Conservation (phyloP, 1,140 invertebrate species). For the Trichomalopsis sarcophagae region DNA sequence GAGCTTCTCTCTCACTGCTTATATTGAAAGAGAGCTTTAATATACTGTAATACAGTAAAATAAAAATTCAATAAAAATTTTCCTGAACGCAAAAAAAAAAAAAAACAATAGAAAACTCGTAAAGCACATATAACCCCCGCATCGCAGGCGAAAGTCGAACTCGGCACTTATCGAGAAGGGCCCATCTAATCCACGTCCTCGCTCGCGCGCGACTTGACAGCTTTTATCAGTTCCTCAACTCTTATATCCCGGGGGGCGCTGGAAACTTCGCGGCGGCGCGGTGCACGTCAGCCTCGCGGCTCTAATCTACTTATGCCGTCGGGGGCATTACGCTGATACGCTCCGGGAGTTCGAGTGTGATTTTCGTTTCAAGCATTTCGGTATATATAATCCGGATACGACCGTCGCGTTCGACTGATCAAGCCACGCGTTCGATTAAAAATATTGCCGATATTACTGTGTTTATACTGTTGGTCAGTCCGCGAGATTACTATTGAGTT, state of each 20-base stretch:
- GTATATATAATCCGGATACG: background rate
- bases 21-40: too few relatives aligned
- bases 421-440: background rate
- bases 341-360: background rate
- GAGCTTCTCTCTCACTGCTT: too few relatives aligned
- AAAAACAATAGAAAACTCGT: too few relatives aligned
- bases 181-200: background rate
- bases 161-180: background rate
- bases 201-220: background rate
- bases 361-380: background rate
- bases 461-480: too few relatives aligned
- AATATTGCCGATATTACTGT: too few relatives aligned
- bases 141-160: background rate
- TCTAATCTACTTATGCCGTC: slow-evolving; percentile 23
- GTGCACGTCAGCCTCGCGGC: background rate
- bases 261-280: background rate
- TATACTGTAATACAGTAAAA: too few relatives aligned
- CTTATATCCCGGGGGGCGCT: background rate
- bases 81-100: too few relatives aligned
- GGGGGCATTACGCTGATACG: background rate
- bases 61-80: too few relatives aligned
- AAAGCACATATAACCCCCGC: too few relatives aligned
- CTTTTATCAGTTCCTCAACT: background rate
- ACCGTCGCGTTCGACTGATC: background rate
- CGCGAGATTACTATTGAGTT: too few relatives aligned